Base-by-base conservation (phyloP, 1,140 invertebrate genomes). In the Cydia amplana region DNA sequence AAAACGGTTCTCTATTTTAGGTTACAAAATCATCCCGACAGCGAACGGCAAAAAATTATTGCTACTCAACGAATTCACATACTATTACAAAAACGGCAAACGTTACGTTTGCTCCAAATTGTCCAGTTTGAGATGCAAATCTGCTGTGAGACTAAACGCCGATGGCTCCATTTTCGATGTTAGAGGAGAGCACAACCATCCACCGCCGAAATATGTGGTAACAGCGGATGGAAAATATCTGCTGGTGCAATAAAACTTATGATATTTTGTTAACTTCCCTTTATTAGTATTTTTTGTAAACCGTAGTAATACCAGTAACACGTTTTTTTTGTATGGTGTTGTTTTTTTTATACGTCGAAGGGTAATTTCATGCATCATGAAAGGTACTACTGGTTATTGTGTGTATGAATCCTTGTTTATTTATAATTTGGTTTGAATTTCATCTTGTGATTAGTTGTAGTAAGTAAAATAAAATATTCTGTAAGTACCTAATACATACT, bases 91-190 rank as follows among this genome's bases (percentile, higher is more conserved):
- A 60, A 60, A 60, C 12, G 55, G 55, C 2, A 60, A 23, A 14
- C 51, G 28, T 23, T 85, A 77, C 72, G 83, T 81, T 63, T 85
- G 82, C 60, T 85, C 84, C 0, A 85, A 84, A 63, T 81, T 79
- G 20, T 51, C 75, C 16, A 70, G 28, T 25, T 60, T 60, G 55
- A 81, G 80, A 0, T 85, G 84, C 51, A 84, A 74, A 75, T 80
- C 84, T 12, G 72, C 76, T 14, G 55, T 84, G 0, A 78, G 78
- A 65, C 36, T 84, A 7, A 36, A 70, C 28, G 5, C 25, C 32
- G 32, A 70, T 36, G 65, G 65, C 2, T 9, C n/a, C 4, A 23
- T 70, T 18, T 28, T 36, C 7, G 32, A 20, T 3, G n/a, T 70
- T 0, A 70, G 18, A 70, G 28, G 32, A 16, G 65, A 36, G 10